Evolutionary conservation across 2,797 vertebrate species (phyloP).

Genomic region (Neosilurus mollespiculum): DNA sequence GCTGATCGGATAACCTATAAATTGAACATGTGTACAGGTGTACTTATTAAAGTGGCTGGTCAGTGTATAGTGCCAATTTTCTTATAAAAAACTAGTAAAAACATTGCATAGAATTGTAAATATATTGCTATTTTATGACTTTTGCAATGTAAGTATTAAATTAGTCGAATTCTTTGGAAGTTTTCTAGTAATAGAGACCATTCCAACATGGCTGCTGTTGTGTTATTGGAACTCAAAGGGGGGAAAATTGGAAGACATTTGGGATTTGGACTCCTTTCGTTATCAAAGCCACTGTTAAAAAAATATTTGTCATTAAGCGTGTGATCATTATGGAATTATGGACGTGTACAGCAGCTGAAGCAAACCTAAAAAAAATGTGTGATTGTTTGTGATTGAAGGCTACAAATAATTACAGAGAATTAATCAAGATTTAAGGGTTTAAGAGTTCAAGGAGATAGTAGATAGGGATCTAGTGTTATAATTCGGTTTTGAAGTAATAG

Average conservation of each 20-base stretch:
- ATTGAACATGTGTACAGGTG: neutral
- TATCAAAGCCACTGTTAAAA: neutral
- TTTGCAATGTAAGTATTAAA: neutral
- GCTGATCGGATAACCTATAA: neutral
- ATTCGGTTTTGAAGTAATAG: conserved; percentile 1
- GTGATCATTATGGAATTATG: neutral
- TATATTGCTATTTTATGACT: neutral
- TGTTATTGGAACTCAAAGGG: neutral
- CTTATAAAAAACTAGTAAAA: neutral
- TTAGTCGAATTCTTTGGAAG: neutral
- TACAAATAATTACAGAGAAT: neutral
- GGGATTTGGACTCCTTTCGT: neutral
- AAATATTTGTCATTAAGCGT: neutral
- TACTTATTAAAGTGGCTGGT: neutral
- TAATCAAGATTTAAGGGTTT: neutral
- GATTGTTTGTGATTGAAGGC: no score
- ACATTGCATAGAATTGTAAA: neutral
- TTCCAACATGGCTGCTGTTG: neutral
- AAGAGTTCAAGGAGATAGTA: neutral
- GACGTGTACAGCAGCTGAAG: neutral
- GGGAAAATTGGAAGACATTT: neutral
- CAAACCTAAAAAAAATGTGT: neutral
- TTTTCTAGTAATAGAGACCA: neutral
- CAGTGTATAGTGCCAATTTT: neutral
- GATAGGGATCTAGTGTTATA: neutral